These are phyloP conservation scores for Leuctra nigra DNA, from an alignment of 2,888 invertebrate species.

Conservation along the genomic window DNA sequence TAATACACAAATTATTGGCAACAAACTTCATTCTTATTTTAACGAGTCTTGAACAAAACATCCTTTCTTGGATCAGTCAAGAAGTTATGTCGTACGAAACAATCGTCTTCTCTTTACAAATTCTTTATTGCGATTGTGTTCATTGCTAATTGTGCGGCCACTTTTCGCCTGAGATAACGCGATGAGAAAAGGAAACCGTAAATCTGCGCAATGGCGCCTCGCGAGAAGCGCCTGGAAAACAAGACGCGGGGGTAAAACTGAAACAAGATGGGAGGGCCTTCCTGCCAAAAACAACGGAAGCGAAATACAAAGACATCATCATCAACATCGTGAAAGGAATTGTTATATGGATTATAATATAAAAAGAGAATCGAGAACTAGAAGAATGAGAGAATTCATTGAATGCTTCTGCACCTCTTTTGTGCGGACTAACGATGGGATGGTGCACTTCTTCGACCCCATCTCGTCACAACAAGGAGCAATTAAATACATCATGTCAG, in stretches of 20 bases:
- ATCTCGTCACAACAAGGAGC: too few species aligned
- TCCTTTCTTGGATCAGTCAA: too few species aligned
- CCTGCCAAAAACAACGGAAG: conserved; percentile 19
- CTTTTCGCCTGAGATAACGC: conserved; percentile 15
- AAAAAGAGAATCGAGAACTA: conserved; percentile 5
- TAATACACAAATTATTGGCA: too few species aligned
- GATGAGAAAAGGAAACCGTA: conserved; percentile 20
- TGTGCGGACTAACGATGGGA: too few species aligned
- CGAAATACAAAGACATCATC: conserved; percentile 12
- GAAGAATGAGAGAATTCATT: too few species aligned
- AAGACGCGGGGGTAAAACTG: neutral
- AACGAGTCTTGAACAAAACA: too few species aligned
- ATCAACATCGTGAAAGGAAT: conserved; percentile 1
- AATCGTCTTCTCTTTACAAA: too few species aligned
- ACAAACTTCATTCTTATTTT: too few species aligned
- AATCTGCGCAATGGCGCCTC: conserved; percentile 17
- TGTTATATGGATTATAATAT: neutral
- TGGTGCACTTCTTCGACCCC: too few species aligned
- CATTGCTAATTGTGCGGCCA: conserved; percentile 13
- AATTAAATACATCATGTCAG: too few species aligned
- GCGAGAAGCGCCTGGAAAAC: conserved; percentile 11
- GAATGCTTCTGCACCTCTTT: too few species aligned
- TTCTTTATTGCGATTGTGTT: conserved; percentile 3
- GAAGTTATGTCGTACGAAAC: too few species aligned
- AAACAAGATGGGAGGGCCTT: neutral